Base-by-base conservation (phyloP, 2,888 invertebrate species). In the Temnothorax ravouxi region DNA sequence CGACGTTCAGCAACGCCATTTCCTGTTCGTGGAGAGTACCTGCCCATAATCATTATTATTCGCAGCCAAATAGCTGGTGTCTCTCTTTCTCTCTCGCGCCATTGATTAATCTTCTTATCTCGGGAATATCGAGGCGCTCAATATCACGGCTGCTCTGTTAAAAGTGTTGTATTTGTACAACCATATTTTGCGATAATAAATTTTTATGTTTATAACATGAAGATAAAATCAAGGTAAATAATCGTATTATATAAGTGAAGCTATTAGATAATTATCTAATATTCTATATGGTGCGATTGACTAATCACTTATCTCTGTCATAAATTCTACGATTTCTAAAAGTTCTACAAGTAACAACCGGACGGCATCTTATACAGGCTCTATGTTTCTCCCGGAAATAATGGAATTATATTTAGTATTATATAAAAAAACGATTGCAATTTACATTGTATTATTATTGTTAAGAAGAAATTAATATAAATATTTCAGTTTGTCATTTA, bases 11-110 rank as follows among this genome's bases (percentile, higher is more conserved):
- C 82, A 84, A 81, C 83, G 82, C 83, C 91, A 88, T 89, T 92
- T 92, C 91, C 92, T 92, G 90, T 85, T 88, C 87, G 82, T 81
- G 88, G 67, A 92, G 88, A 88, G 87, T 76, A 76, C 59, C 85
- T 86, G 84, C 86, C 74, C 80, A 86, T 90, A 88, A 92, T 92
- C 90, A 91, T 91, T 89, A 90, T 88, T 89, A 91, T 90, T 91
- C 88, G 85, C 87, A 59, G 85, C 88, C 87, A 87, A 89, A 90
- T 90, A 90, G 86, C 87, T 84, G 76, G 69, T 84, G 87, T 87
- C 83, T 85, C 83, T 87, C 83, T 50, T 41, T 64, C 34, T 59
- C 44, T 59, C 59, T 59, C 18, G 47, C 84, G 67, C 38, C 84
- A 76, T 80, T 87, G 88, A 88, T 88, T 86, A 82, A 83, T 69